phyloP scores from a whole-genome alignment of 2,113 vertebrate species.

The Eonycteris spelaea region DNA sequence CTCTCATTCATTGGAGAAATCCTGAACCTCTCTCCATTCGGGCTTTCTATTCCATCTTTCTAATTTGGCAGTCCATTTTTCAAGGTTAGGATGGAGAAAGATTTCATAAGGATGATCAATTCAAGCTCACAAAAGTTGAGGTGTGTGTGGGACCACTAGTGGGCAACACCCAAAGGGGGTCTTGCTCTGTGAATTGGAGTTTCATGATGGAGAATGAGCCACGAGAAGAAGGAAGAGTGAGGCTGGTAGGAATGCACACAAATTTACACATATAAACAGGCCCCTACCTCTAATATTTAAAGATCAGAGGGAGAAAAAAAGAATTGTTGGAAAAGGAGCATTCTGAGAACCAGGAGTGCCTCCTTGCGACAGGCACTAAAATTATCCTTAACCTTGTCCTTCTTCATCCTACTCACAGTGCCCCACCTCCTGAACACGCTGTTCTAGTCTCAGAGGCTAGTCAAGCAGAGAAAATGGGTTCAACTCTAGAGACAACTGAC shows the following conservation, averaged over 20 bases:
- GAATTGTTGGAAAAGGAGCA: neutral
- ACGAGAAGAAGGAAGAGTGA: neutral
- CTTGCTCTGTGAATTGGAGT: neutral
- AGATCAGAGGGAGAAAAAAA: neutral
- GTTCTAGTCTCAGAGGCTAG: neutral
- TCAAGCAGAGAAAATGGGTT: neutral
- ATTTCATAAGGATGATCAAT: neutral
- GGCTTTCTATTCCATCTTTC: neutral
- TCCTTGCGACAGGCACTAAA: neutral
- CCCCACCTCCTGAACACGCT: too few species aligned
- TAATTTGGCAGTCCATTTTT: neutral
- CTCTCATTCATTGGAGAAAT: neutral
- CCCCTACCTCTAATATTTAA: neutral
- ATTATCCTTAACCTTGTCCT: too few species aligned
- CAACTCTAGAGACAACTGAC: neutral
- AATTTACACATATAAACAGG: neutral
- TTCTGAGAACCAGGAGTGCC: neutral
- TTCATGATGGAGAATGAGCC: neutral
- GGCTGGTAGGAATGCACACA: neutral
- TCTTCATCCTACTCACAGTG: accelerated
- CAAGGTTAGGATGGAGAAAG: neutral
- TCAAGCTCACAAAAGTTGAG: neutral
- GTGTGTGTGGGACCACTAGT: neutral
- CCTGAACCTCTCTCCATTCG: neutral
- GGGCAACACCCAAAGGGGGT: too few species aligned